These are phyloP conservation scores for Pollenia amentaria DNA, from an alignment of 2,888 invertebrate species.

Conservation along the genomic window DNA sequence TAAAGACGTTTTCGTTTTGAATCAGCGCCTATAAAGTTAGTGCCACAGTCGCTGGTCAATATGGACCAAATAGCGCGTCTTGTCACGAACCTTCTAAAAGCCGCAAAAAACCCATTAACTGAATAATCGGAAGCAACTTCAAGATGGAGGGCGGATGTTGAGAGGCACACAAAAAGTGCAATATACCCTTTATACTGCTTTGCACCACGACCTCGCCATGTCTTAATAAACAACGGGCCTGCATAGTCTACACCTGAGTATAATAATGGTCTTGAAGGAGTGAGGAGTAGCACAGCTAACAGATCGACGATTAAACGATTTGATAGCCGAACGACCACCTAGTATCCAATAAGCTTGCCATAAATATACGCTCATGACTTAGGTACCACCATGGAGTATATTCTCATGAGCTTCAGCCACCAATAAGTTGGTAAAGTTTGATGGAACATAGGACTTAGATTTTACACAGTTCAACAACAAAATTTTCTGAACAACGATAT, in stretches of 20 bases:
- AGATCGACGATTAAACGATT: slow-evolving; percentile 25
- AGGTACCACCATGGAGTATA: slow-evolving; percentile 1
- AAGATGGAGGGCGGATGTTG: slow-evolving; percentile 43
- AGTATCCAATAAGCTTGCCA: slow-evolving; percentile 30
- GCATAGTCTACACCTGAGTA: slow-evolving; percentile 53
- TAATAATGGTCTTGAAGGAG: slow-evolving; percentile 30
- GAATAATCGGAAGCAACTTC: slow-evolving; percentile 48
- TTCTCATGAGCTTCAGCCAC: slow-evolving; percentile 2
- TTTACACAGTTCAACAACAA: too few species aligned
- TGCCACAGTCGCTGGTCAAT: slow-evolving; percentile 46
- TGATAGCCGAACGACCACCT: slow-evolving; percentile 24
- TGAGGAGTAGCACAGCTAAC: slow-evolving; percentile 37
- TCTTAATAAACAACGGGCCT: slow-evolving; percentile 58
- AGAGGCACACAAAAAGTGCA: slow-evolving; percentile 53
- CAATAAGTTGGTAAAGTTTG: slow-evolving; percentile 7
- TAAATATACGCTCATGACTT: neutral
- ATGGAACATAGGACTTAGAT: too few species aligned
- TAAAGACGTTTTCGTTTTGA: slow-evolving; percentile 40
- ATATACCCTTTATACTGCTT: slow-evolving; percentile 36
- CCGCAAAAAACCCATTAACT: slow-evolving; percentile 49
- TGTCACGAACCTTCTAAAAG: slow-evolving; percentile 46
- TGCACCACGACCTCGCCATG: slow-evolving; percentile 15
- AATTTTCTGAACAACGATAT: too few species aligned
- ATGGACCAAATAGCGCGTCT: slow-evolving; percentile 37
- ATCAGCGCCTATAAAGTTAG: slow-evolving; percentile 61